phyloP scores from a whole-genome alignment of 2,888 invertebrate genomes.

The Trilocha varians region DNA sequence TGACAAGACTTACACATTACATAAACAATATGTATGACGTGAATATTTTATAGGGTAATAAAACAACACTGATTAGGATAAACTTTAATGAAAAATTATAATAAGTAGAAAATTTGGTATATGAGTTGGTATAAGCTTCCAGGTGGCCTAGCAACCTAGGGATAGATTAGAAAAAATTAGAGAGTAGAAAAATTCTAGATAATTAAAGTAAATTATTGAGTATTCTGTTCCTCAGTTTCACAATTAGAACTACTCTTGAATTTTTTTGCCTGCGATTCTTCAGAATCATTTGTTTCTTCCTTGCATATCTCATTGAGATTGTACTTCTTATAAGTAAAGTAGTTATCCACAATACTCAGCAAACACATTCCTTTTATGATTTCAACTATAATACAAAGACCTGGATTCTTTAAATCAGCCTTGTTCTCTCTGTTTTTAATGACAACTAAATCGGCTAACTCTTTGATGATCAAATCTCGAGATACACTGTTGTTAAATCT shows the following conservation, averaged over 20 bases:
- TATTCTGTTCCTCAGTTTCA: slow-evolving; percentile 33
- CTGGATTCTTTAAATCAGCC: slow-evolving; percentile 84
- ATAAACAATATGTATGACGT: too few relatives aligned
- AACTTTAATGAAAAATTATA: slow-evolving; percentile 31
- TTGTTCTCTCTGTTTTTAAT: slow-evolving; percentile 80
- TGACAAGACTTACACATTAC: too few relatives aligned
- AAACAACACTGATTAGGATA: neutral
- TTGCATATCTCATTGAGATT: slow-evolving; percentile 81
- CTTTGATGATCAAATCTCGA: slow-evolving; percentile 80
- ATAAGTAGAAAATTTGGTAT: slow-evolving; percentile 46
- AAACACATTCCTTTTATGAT: slow-evolving; percentile 86
- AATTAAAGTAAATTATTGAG: slow-evolving; percentile 30
- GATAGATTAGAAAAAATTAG: slow-evolving; percentile 35
- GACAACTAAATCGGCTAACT: slow-evolving; percentile 80
- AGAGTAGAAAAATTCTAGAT: slow-evolving; percentile 24
- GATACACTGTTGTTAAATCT: slow-evolving; percentile 83
- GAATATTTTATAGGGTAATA: neutral
- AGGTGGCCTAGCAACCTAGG: slow-evolving; percentile 43
- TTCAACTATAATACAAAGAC: slow-evolving; percentile 86
- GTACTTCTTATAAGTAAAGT: slow-evolving; percentile 85
- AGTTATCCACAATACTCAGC: slow-evolving; percentile 85
- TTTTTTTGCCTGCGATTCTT: slow-evolving; percentile 57
- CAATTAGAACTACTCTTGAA: slow-evolving; percentile 41
- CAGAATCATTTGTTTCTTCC: slow-evolving; percentile 51
- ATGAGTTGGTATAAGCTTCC: slow-evolving; percentile 53